Evolutionary conservation across 2,113 vertebrate genomes (phyloP), one percentile per base, ranked within the genome.

Genomic region (Oxyruncus cristatus): DNA sequence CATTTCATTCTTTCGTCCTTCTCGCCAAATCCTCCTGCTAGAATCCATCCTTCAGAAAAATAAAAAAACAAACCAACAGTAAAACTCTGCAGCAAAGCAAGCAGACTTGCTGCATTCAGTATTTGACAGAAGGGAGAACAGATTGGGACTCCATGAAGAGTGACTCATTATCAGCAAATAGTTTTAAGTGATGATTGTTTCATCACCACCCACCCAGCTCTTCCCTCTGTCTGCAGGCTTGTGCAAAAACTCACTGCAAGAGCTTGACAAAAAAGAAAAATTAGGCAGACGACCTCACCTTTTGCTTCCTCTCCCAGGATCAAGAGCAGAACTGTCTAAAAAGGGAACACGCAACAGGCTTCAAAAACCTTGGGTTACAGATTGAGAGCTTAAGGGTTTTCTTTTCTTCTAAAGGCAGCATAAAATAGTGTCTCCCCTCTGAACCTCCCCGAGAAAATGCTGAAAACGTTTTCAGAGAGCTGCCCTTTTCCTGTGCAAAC

Each of bases 141-240:
- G 96, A 96, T 94, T 95, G 96, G 95, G 82, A 94, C 92, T 94
- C 92, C 77, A 47, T 77, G 90, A 95, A 92, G 93, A 95, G 92
- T 97, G 96, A 97, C 85, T 97, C 95, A 97, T 96, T 95, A 96
- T 95, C 93, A 97, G 92, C 94, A 95, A 96, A 96, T 94, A 92
- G 93, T 95, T 95, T 91, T 94, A 96, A 95, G 93, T 94, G 94
- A 81, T 94, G 92, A 94, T 74, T 86, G 91, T 92, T 95, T 95
- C 96, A 94, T 94, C 96, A 95, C 90, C 85, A 96, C 95, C 94
- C 95, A 93, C 95, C 87, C 93, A 91, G 89, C 73, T 86, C 90
- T 92, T 59, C 95, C 65, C 86, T 92, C 90, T 23, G 63, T 95
- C 88, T 95, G 55, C 70, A 89, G 88, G 85, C 90, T 96, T 52